These are phyloP conservation scores for Ctenomys sociabilis DNA, from an alignment of 2,113 vertebrate genomes.

Conservation along the genomic window DNA sequence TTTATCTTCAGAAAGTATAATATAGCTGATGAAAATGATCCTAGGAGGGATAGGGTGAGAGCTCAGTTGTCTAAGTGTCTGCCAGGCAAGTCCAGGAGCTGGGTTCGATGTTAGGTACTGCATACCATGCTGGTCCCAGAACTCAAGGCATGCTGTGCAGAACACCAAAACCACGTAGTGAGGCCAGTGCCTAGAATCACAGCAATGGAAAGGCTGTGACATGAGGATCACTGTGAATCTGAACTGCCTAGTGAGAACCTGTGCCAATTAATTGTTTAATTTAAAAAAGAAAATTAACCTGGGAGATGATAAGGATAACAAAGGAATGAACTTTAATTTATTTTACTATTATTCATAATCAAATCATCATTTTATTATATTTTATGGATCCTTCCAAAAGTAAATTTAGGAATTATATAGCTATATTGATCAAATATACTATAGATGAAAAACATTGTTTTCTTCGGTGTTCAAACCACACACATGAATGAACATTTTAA, in stretches of 20 bases:
- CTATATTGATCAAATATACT: not conserved
- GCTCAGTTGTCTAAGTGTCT: too few relatives aligned
- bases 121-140: too few relatives aligned
- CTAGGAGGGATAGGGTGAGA: not conserved
- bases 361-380: conserved; percentile 61
- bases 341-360: conserved; percentile 28
- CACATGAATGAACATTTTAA: not conserved
- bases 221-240: too few relatives aligned
- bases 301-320: not conserved
- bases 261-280: too few relatives aligned
- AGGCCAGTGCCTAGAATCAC: too few relatives aligned
- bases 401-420: conserved; percentile 13
- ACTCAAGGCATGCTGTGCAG: too few relatives aligned
- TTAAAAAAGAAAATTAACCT: too few relatives aligned
- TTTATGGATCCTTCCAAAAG: conserved; percentile 1
- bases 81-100: too few relatives aligned
- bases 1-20: conserved; percentile 50
- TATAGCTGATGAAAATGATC: conserved; percentile 18
- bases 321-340: conserved; percentile 34
- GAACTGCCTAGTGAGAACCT: too few relatives aligned
- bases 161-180: too few relatives aligned
- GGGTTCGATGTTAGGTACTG: too few relatives aligned
- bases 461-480: not conserved
- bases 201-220: too few relatives aligned
- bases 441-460: conserved; percentile 17